Evolutionary conservation across 1,140 invertebrate species (phyloP).

Genomic region (Drosophila sechellia): DNA sequence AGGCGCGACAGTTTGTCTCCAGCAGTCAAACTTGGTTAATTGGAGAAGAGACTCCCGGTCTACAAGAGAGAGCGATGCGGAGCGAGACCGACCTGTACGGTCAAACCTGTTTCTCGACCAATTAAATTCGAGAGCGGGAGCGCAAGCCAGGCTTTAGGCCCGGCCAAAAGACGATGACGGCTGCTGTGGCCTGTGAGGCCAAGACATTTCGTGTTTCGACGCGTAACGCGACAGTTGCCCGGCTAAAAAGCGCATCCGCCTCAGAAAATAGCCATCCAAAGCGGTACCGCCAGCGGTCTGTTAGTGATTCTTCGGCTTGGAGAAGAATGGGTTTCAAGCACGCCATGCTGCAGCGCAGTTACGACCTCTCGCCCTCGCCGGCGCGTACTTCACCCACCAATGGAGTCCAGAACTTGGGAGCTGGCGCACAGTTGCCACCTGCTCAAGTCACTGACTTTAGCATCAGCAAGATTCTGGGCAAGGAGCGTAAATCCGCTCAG

Average conservation of each 20-base stretch:
- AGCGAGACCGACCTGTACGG: background rate
- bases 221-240: constrained; percentile 76
- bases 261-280: background rate
- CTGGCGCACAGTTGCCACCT: constrained; percentile 11
- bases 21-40: constrained; percentile 57
- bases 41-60: constrained; percentile 53
- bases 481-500: constrained; percentile 40
- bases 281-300: constrained; percentile 30
- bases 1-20: constrained; percentile 60
- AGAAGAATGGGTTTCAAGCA: constrained; percentile 80
- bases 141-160: constrained; percentile 27
- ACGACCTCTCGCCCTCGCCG: constrained; percentile 66
- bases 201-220: constrained; percentile 76
- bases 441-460: constrained; percentile 79
- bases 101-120: constrained; percentile 71
- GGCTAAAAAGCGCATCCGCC: constrained; percentile 11
- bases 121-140: constrained; percentile 62
- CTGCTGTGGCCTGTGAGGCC: constrained; percentile 38
- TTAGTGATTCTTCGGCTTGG: constrained; percentile 34
- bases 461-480: constrained; percentile 75
- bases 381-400: constrained; percentile 38
- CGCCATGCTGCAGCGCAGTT: constrained; percentile 74
- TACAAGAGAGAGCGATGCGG: constrained; percentile 5
- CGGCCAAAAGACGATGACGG: constrained; percentile 61
- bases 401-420: constrained; percentile 1